Base-by-base conservation (phyloP, 2,113 vertebrate genomes). In the Sylvia atricapilla region DNA sequence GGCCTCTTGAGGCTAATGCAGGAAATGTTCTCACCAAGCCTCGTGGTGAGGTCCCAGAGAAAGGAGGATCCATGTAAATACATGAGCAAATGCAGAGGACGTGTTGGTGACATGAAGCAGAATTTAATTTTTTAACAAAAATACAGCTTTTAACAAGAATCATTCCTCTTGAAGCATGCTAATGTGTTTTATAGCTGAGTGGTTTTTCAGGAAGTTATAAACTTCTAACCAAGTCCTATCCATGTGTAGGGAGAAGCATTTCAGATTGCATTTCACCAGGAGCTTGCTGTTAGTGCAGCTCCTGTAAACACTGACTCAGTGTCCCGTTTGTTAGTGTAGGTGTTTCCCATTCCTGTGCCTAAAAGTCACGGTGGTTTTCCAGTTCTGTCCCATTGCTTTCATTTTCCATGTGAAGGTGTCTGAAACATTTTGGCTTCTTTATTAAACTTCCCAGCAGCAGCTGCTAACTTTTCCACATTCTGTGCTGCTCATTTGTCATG, bases 261-360 rank as follows among this genome's bases (percentile, higher is more conserved):
- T 91, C n/a, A 17, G 49, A 58, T 17, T 81, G 55, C 17, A 19
- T 86, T 94, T 82, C 59, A 60, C 17, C 76, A 77, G n/a, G 83
- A 41, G 30, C 37, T 39, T 80, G 49, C 75, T 66, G 37, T 88
- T 62, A 39, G 18, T 35, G 44, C 62, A 76, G 70, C 72, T 72
- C 56, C 46, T 2, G 0, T 31, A 90, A 84, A 77, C 56, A 52
- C 5, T 73, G 82, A 90, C 67, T 83, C 70, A 64, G 62, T 49
- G 58, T 76, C 79, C 21, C 25, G 10, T 72, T 95, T 93, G 74
- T 90, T 88, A 41, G 67, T 69, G 67, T 92, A 85, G 95, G 67
- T 93, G 83, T 92, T 96, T 89, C 79, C 89, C 37, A 20, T 83
- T 90, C 53, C 83, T 80, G 52, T 80, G 58, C 75, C 53, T 83